Percentiles rank a stretch among this genome's conserved stretches.
Evolutionary conservation across 1,140 invertebrate genomes (phyloP).

Genomic region (Drosophila arawakana): DNA sequence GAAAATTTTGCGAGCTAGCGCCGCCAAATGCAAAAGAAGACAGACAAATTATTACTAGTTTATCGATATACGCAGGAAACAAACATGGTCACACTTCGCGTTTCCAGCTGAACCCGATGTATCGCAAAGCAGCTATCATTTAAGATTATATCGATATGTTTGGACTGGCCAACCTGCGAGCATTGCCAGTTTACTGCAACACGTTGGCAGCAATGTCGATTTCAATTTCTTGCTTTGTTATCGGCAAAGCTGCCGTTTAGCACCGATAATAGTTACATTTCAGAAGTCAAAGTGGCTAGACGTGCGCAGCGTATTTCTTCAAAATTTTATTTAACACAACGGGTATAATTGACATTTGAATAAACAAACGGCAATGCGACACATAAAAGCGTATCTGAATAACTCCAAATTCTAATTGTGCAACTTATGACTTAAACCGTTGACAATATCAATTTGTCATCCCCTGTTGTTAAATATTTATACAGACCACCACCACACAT

Average conservation of each 20-base stretch:
- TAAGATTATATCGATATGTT: background rate
- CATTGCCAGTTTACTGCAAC: background rate
- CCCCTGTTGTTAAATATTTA: constrained; percentile 62
- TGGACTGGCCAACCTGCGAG: background rate
- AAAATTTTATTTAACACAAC: constrained; percentile 12
- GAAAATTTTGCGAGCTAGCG: constrained; percentile 38
- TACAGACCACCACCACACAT: constrained; percentile 52
- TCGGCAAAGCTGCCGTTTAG: background rate
- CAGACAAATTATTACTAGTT: constrained; percentile 8
- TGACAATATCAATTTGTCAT: constrained; percentile 15
- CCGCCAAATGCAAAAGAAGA: constrained; percentile 46
- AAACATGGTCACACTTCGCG: constrained; percentile 21
- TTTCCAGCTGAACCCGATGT: background rate
- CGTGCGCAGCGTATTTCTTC: background rate
- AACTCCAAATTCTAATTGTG: constrained; percentile 36
- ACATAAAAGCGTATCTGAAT: background rate
- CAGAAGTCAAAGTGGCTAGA: constrained; percentile 1
- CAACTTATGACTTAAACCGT: background rate
- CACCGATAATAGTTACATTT: constrained; percentile 43
- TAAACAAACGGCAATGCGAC: constrained; percentile 35
- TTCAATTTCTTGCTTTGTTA: background rate
- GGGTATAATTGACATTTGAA: constrained; percentile 34
- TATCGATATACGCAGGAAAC: constrained; percentile 28
- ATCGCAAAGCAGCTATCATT: background rate
- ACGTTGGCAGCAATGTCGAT: constrained; percentile 1